Base-by-base conservation (phyloP, 1,140 invertebrate species). In the Drosophila rhopaloa region DNA sequence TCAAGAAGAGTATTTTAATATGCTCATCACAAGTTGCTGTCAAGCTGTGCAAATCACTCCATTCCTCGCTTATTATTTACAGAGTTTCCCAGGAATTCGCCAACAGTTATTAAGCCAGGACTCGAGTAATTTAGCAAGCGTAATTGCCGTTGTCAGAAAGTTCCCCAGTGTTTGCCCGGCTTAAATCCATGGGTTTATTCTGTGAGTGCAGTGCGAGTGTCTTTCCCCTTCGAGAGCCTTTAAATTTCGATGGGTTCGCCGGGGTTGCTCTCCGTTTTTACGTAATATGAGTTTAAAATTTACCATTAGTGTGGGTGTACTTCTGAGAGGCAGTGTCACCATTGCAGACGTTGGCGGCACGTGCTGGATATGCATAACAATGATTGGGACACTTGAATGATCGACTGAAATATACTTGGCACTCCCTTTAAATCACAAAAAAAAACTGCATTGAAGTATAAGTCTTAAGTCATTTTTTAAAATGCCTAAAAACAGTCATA, bases 291-390 rank as follows among this genome's bases (percentile, higher is more conserved):
- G 24, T 44, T 51, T 37, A 38, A 16, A 44, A 13, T 44, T 16
- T 7, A 13, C 2, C 38, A 8, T 16, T 19, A n/a, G 14, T 35
- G 27, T 58, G 47, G 19, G 38, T 43, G 32, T 47, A 14, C 43
- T 40, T 73, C n/a, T 67, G 54, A 62, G 35, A 74, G 58, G 29
- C 48, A 51, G 29, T 47, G 44, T 27, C 29, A 32, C 29, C 29
- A 8, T 32, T 32, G 29, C 29, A 32, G 29, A 32, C 29, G 44
- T 62, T 27, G 46, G 27, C 10, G 72, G 65, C 79, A 81, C 77
- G 79, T 81, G 79, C 78, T 59, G 60, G 24, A 16, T 32, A 32
- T 24, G 43, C 54, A 38, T 27, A 58, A 43, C 14, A 48, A 24
- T 7, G 55, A 62, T 1, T 6, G 29, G 29, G 5, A 7, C 29